A percentile compares a stretch with the other conserved stretches of the same genome.
These are phyloP conservation scores for Oasisia sp. DNA, from an alignment of 2,888 invertebrate genomes.

Conservation along the genomic window DNA sequence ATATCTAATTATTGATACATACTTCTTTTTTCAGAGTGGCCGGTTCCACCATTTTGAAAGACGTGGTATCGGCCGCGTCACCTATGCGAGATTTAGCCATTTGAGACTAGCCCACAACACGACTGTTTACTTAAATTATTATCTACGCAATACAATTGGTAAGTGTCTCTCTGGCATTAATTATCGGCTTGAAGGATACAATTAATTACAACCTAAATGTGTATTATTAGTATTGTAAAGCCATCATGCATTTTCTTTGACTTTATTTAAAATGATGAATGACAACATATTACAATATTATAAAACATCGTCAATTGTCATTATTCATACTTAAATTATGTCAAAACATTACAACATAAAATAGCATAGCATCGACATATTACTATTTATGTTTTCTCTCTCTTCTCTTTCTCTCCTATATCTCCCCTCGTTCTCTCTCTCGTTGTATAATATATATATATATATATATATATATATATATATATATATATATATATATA, in stretches of 20 bases:
- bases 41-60: neutral
- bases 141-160: neutral
- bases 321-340: neutral
- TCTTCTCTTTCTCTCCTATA: too few species aligned
- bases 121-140: neutral
- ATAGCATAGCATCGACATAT: too few species aligned
- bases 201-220: neutral
- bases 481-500: too few species aligned
- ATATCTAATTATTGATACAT: neutral
- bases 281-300: neutral
- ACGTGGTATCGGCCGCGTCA: neutral
- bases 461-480: too few species aligned
- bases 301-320: neutral
- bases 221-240: neutral
- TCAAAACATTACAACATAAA: too few species aligned
- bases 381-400: too few species aligned
- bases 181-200: neutral
- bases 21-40: neutral
- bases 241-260: neutral
- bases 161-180: neutral
- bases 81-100: neutral
- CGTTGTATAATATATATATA: too few species aligned
- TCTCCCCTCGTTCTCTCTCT: too few species aligned
- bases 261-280: neutral
- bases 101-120: neutral